These are phyloP conservation scores for Sthenelais limicola DNA, from an alignment of 2,888 invertebrate species.

Conservation along the genomic window DNA sequence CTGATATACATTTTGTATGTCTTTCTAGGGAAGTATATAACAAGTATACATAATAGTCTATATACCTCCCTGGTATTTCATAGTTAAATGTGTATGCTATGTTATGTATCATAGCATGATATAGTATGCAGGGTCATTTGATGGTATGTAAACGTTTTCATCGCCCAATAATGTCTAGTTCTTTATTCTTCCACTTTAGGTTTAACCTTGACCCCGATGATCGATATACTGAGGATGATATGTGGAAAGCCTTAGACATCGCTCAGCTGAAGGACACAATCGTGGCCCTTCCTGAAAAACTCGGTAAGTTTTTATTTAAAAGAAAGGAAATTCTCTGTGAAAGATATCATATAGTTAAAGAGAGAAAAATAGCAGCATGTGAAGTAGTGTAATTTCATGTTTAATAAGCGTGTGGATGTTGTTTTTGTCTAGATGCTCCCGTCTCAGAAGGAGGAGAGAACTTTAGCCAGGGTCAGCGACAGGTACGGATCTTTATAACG, in stretches of 20 bases:
- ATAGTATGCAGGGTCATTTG: no score
- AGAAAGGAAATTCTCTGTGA: no score
- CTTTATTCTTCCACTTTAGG: slow-evolving; percentile 73
- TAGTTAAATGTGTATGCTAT: no score
- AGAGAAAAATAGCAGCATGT: no score
- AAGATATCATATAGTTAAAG: no score
- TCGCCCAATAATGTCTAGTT: neutral
- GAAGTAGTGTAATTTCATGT: no score
- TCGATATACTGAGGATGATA: slow-evolving; percentile 80
- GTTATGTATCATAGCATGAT: no score
- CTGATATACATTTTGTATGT: no score
- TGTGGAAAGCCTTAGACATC: slow-evolving; percentile 83
- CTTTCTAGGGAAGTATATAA: no score
- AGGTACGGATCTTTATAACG: slow-evolving; percentile 4
- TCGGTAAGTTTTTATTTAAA: slow-evolving; percentile 77
- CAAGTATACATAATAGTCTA: no score
- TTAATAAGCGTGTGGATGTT: neutral
- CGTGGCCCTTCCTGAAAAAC: slow-evolving; percentile 70
- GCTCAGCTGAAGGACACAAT: slow-evolving; percentile 83
- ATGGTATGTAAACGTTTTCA: no score
- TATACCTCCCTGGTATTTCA: no score
- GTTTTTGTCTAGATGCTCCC: slow-evolving; percentile 65
- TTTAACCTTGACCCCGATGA: slow-evolving; percentile 82
- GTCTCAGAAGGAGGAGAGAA: slow-evolving; percentile 70
- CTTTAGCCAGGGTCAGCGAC: slow-evolving; percentile 68